phyloP scores from a whole-genome alignment of 2,888 invertebrate species.

The Brachyptera putata region DNA sequence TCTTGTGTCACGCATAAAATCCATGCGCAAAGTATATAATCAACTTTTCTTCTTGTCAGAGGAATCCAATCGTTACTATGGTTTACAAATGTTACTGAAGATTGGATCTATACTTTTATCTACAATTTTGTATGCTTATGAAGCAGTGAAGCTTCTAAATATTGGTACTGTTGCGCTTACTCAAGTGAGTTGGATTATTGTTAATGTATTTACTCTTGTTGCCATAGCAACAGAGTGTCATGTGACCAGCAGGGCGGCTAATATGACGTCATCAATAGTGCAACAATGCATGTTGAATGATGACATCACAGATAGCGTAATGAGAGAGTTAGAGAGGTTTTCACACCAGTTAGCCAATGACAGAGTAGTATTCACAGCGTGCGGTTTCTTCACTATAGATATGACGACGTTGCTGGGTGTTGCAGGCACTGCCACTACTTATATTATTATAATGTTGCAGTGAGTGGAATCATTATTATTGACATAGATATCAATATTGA shows the following conservation, averaged over 20 bases:
- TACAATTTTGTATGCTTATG: too few relatives aligned
- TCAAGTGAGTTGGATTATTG: not conserved
- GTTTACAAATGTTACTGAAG: too few relatives aligned
- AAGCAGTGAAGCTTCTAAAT: too few relatives aligned
- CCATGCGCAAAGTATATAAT: too few relatives aligned
- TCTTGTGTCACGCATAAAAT: too few relatives aligned
- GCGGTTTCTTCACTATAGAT: constrained; percentile 2
- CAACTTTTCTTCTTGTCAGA: too few relatives aligned
- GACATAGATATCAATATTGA: not conserved
- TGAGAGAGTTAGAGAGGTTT: not conserved
- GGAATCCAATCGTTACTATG: too few relatives aligned
- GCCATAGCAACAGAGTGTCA: not conserved
- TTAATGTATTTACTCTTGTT: not conserved
- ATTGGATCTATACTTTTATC: too few relatives aligned
- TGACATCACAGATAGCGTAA: not conserved
- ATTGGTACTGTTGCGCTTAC: too few relatives aligned
- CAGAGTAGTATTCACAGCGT: not conserved
- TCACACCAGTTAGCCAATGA: not conserved
- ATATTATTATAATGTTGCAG: not conserved
- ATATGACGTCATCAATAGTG: not conserved
- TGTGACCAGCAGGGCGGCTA: not conserved
- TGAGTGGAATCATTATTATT: not conserved
- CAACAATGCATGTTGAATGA: not conserved
- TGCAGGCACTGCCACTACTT: not conserved
- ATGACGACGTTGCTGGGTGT: not conserved